Conservation (phyloP, 1,140 invertebrate genomes). For the Marisa cornuarietis region DNA sequence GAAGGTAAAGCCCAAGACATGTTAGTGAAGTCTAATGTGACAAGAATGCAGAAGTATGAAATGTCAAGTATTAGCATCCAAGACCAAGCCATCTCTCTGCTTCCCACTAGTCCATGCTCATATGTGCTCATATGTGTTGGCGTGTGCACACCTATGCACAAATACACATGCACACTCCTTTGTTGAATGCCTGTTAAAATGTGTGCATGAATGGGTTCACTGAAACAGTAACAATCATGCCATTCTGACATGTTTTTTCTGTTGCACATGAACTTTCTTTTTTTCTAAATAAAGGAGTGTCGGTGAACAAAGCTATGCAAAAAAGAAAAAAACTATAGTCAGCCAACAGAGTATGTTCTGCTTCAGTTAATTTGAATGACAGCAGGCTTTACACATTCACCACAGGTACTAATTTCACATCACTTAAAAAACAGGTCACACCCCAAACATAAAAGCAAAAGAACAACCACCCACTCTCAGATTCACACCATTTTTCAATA, state of each 20-base stretch:
- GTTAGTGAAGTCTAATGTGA: no score
- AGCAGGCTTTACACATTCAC: no score
- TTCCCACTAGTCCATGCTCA: not conserved
- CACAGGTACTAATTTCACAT: no score
- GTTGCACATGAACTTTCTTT: no score
- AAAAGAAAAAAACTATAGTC: not conserved
- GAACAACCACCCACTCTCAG: no score
- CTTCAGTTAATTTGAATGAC: not conserved
- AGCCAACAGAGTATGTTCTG: not conserved
- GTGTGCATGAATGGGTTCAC: not conserved
- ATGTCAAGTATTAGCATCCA: not conserved
- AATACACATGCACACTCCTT: slow-evolving; percentile 1
- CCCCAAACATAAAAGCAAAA: no score
- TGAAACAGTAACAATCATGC: not conserved
- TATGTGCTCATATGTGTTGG: not conserved
- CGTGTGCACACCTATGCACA: not conserved
- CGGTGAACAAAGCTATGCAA: not conserved
- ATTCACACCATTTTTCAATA: no score
- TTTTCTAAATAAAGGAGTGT: no score
- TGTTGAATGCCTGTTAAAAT: not conserved
- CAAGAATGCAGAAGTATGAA: no score
- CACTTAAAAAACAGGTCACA: no score
- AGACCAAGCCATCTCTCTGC: not conserved
- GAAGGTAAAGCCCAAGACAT: not conserved
- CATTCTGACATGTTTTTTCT: no score